Evolutionary conservation across 2,888 invertebrate species (phyloP).

Genomic region (Sphaerophoria rueppellii): DNA sequence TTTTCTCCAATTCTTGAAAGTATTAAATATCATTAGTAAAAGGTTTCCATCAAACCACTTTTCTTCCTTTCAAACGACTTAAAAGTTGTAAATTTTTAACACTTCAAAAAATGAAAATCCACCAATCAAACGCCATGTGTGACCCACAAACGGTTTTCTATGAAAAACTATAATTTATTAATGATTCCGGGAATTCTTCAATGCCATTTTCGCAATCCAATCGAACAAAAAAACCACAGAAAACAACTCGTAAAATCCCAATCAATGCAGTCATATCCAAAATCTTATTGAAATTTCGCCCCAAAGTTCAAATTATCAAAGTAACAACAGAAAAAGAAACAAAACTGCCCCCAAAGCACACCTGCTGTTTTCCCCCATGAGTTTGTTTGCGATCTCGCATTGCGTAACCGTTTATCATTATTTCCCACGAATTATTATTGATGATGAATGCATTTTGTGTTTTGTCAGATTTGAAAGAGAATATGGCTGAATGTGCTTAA

Average conservation of each 20-base stretch:
- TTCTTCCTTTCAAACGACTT: too few relatives aligned
- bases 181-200: conserved; percentile 23
- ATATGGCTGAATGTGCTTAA: conserved; percentile 44
- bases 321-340: neutral
- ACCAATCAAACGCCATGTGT: neutral
- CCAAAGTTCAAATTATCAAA: conserved; percentile 19
- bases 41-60: too few relatives aligned
- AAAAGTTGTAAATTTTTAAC: too few relatives aligned
- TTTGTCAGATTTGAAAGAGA: conserved; percentile 58
- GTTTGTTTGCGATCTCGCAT: conserved; percentile 37
- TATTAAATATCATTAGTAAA: too few relatives aligned
- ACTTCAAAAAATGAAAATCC: too few relatives aligned
- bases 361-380: conserved; percentile 42
- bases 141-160: neutral
- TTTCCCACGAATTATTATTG: conserved; percentile 53
- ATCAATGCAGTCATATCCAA: conserved; percentile 13
- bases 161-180: neutral
- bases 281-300: conserved; percentile 34
- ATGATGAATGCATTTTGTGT: conserved; percentile 60
- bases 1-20: too few relatives aligned
- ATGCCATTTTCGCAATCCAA: conserved; percentile 24
- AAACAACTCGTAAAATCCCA: neutral
- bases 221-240: conserved; percentile 7
- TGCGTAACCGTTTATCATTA: conserved; percentile 67
- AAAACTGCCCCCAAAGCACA: conserved; percentile 22